Evolutionary conservation across 2,888 invertebrate species (phyloP).

Genomic region (Sminthurides aquaticus): DNA sequence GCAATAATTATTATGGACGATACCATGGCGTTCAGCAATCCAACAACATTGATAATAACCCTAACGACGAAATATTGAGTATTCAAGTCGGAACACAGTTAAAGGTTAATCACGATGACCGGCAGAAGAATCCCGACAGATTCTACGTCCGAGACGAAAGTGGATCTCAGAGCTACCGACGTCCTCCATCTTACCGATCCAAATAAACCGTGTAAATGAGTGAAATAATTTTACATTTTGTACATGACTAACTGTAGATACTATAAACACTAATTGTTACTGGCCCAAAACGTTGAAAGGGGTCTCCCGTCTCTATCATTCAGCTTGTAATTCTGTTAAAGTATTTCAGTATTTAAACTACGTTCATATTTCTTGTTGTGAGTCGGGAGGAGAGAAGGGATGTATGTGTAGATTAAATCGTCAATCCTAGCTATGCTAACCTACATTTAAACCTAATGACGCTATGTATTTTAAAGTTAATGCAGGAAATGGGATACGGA

Average conservation of each 20-base stretch:
- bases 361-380: too few relatives aligned
- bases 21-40: not conserved
- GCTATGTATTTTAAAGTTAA: not conserved
- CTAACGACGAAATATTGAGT: conserved; percentile 27
- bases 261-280: not conserved
- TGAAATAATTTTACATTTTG: conserved; percentile 1
- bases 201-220: not conserved
- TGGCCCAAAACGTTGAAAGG: too few relatives aligned
- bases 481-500: too few relatives aligned
- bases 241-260: not conserved
- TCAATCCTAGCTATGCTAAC: too few relatives aligned
- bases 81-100: conserved; percentile 40
- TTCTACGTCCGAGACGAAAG: conserved; percentile 39
- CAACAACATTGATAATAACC: conserved; percentile 1
- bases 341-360: too few relatives aligned
- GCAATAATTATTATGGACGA: conserved; percentile 6
- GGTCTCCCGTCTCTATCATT: too few relatives aligned
- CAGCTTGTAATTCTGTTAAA: too few relatives aligned
- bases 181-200: not conserved
- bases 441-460: too few relatives aligned
- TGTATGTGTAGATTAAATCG: too few relatives aligned
- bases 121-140: conserved; percentile 33
- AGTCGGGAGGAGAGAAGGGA: too few relatives aligned
- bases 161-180: conserved; percentile 1
- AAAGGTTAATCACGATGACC: conserved; percentile 41